Evolutionary conservation across 2,888 invertebrate genomes (phyloP).

Genomic region (Alcis repandata): DNA sequence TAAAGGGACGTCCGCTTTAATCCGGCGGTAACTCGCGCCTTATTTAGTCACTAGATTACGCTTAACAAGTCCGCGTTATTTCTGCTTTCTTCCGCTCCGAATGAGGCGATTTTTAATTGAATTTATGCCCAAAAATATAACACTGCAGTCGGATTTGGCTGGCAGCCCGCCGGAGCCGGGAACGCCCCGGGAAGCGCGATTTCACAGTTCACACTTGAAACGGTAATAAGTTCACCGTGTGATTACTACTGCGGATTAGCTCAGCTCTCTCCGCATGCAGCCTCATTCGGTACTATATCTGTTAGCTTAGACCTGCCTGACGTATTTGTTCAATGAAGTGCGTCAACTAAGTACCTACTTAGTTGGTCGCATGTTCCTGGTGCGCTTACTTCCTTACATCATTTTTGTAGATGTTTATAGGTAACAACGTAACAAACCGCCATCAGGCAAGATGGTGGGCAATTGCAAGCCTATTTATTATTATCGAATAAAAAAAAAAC

Average conservation of each 20-base stretch:
- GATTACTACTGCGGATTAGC: slow-evolving; percentile 70
- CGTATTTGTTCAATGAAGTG: slow-evolving; percentile 13
- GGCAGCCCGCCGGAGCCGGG: slow-evolving; percentile 32
- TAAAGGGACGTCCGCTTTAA: slow-evolving; percentile 71
- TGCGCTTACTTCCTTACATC: background rate
- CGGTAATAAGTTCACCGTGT: slow-evolving; percentile 68
- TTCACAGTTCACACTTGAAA: slow-evolving; percentile 70
- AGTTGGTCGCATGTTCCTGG: background rate
- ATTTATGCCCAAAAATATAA: slow-evolving; percentile 53
- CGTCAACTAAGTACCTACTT: background rate
- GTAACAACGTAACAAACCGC: too few relatives aligned
- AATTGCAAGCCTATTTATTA: too few relatives aligned
- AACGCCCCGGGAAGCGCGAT: slow-evolving; percentile 53
- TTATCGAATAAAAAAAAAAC: too few relatives aligned
- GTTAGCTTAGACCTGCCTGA: slow-evolving; percentile 43
- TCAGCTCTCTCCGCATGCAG: slow-evolving; percentile 47
- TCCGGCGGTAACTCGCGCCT: slow-evolving; percentile 73
- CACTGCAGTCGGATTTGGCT: slow-evolving; percentile 51
- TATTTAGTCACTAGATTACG: slow-evolving; percentile 75
- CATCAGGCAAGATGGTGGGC: too few relatives aligned
- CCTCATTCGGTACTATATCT: slow-evolving; percentile 55
- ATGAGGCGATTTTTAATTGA: slow-evolving; percentile 52
- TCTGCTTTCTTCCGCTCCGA: slow-evolving; percentile 55
- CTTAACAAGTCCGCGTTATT: slow-evolving; percentile 59
- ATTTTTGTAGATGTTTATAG: background rate